Evolutionary conservation across 1,140 invertebrate species (phyloP), one percentile per base, ranked within the genome.

Genomic region (Heliconius hewitsoni): DNA sequence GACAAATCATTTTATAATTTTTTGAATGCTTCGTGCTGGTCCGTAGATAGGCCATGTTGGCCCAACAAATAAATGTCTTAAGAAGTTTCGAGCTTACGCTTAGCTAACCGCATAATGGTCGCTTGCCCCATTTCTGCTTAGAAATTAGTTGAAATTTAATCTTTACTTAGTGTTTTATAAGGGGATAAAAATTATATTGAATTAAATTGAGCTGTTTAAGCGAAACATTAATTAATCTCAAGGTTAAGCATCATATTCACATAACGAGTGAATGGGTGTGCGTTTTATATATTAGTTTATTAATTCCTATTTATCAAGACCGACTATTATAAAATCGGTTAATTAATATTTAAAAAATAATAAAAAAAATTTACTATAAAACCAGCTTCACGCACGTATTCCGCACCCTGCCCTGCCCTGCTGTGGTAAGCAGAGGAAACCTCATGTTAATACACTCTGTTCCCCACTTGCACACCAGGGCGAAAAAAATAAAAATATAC

Each of bases 31-130:
- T 52, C 23, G 23, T 23, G 23, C 23, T 57, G n/a, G 19, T 23
- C 27, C 60, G 11, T 16, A 66, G 3, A 27, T 66, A 30, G 60
- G 60, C 13, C 4, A 66, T 30, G 27, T 66, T 66, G 60, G 60
- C 27, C 60, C 60, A 66, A 30, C 60, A 30, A 66, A 66, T 30
- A 16, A 66, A 66, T 27, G 60, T 66, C 60, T 66, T 66, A 66
- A 66, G 60, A 66, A 66, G 60, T 66, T 66, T 66, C 60, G 1
- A 66, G 60, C 60, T 66, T 66, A 66, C 60, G 60, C 23, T 66
- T 66, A 30, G 60, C 27, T 66, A 66, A 30, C 60, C 60, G 60
- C 60, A 66, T 66, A 30, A 66, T 66, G 60, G 60, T 66, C 60
- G 60, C 60, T 66, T 66, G 60, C 27, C 27, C 60, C 60, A 27